phyloP scores from a whole-genome alignment of 2,113 vertebrate genomes.

The Archilochus colubris region DNA sequence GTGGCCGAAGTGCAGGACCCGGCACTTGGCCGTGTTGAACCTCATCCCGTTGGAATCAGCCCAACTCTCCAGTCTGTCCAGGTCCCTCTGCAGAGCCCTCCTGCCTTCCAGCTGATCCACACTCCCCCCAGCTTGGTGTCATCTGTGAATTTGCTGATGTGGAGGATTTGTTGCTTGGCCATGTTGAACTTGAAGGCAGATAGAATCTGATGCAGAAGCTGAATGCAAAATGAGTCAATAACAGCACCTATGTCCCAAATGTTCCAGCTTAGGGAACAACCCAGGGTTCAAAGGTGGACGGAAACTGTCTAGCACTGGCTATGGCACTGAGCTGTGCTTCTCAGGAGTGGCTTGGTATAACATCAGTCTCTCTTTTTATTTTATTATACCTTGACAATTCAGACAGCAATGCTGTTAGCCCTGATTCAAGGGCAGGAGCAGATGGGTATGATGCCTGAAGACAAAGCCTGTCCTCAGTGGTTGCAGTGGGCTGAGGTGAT shows the following conservation, averaged over 20 bases:
- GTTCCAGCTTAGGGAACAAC: background rate
- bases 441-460: rapidly evolving
- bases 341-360: background rate
- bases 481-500: background rate
- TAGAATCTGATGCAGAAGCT: background rate
- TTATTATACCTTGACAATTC: background rate
- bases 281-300: background rate
- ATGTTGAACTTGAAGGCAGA: too few relatives aligned
- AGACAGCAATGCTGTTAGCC: background rate
- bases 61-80: too few relatives aligned
- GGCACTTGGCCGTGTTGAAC: too few relatives aligned
- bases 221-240: background rate
- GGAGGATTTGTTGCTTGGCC: too few relatives aligned
- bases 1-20: too few relatives aligned
- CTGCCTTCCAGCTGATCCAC: too few relatives aligned
- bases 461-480: background rate
- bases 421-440: background rate
- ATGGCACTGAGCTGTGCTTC: background rate
- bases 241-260: background rate
- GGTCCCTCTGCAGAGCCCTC: too few relatives aligned
- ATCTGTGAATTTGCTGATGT: too few relatives aligned
- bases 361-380: too few relatives aligned
- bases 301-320: background rate
- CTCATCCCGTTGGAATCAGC: too few relatives aligned
- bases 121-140: too few relatives aligned